Base-by-base conservation (phyloP, 2,888 invertebrate genomes). In the Anthophora plumipes region DNA sequence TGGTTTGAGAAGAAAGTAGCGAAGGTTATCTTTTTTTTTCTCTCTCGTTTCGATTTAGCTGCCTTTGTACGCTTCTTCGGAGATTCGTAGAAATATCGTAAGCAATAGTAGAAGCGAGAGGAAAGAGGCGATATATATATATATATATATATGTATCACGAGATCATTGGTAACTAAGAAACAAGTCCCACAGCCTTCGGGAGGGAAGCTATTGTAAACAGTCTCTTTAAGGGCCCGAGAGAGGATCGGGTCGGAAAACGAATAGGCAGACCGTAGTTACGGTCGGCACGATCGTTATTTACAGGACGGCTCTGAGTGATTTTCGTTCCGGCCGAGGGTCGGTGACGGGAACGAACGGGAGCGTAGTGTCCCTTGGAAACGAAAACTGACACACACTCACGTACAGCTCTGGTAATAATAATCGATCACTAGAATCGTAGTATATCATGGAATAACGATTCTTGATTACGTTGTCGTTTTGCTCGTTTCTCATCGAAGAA, bases 101-200 rank as follows among this genome's bases (percentile, higher is more conserved):
- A 48, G 5, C 20, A n/a, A n/a, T 37, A 77, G 25, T 54, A 37
- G 48, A 52, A 70, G n/a, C 60, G 31, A 66, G 25, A 54, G 41
- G 20, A 46, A 39, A 71, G 14, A 14, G 46, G 37, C 17, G 20
- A 46, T 75, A 25, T 77, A n/a, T n/a, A n/a, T n/a, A n/a, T n/a
- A n/a, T n/a, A n/a, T n/a, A n/a, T n/a, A n/a, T n/a, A n/a, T n/a
- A n/a, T n/a, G n/a, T n/a, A 72, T 80, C 72, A 77, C 80, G 77
- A 80, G 71, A 72, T 80, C 72, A 80, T 80, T 46, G 80, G 77
- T 71, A 71, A 80, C 70, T 48, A 17, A 50, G 25, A 50, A 37
- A 76, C 20, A 14, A 22, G 14, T 25, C 57, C 17, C 76, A 75
- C 75, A 69, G 64, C 25, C 59, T 69, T 71, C 46, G 17, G n/a